These are phyloP conservation scores for Melanaphis sacchari DNA, from an alignment of 1,140 invertebrate species.

Conservation along the genomic window DNA sequence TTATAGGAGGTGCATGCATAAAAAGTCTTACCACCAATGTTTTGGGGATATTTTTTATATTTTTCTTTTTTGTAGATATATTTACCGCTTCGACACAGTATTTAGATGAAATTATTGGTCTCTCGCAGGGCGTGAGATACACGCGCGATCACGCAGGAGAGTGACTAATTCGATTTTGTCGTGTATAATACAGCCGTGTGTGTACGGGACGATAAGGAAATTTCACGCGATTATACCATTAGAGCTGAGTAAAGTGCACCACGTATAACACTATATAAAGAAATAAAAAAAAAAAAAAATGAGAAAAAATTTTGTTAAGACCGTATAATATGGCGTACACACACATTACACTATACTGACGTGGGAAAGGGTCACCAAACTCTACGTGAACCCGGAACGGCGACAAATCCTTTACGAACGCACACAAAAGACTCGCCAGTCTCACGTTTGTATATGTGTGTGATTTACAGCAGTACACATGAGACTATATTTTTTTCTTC, in stretches of 20 bases:
- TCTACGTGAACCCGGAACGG: slow-evolving; percentile 57
- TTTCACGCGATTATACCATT: slow-evolving; percentile 47
- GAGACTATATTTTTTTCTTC: background rate
- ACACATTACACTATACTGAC: background rate
- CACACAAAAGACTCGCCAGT: slow-evolving; percentile 24
- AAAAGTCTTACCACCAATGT: background rate
- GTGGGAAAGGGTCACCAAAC: slow-evolving; percentile 55
- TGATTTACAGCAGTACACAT: slow-evolving; percentile 26
- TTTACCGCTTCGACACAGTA: slow-evolving; percentile 50
- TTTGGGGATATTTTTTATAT: background rate
- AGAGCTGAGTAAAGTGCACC: background rate
- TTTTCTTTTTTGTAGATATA: background rate
- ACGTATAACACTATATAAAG: background rate
- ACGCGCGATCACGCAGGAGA: background rate
- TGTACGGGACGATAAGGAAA: slow-evolving; percentile 14
- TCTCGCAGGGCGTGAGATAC: slow-evolving; percentile 55
- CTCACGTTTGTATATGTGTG: background rate
- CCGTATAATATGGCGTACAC: background rate
- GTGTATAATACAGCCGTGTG: background rate
- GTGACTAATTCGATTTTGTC: slow-evolving; percentile 54
- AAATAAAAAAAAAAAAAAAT: slow-evolving; percentile 47
- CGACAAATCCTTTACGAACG: slow-evolving; percentile 43
- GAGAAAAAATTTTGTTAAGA: background rate
- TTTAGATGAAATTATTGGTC: slow-evolving; percentile 52
- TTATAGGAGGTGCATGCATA: background rate